Percentiles rank a stretch among this genome's conserved stretches.
Evolutionary conservation across 2,888 invertebrate genomes (phyloP).

Genomic region (Macropis europaea): DNA sequence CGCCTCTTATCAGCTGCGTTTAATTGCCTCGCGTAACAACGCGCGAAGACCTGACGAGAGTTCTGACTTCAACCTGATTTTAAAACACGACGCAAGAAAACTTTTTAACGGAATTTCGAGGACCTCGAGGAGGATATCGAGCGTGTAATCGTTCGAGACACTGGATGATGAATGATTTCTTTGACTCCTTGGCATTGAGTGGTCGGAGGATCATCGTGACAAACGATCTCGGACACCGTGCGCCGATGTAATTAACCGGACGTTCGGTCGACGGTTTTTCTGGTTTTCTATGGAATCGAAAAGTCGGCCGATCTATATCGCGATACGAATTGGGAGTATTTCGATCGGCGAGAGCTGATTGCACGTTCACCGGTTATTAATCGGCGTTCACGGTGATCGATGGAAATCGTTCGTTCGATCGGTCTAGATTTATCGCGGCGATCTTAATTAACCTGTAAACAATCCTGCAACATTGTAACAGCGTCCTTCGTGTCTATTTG

Average conservation of each 20-base stretch:
- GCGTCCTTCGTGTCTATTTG: slow-evolving; percentile 19
- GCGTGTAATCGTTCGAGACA: slow-evolving; percentile 42
- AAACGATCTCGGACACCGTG: slow-evolving; percentile 53
- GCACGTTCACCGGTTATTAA: slow-evolving; percentile 9
- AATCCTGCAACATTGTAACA: neutral
- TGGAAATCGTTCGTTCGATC: slow-evolving; percentile 33
- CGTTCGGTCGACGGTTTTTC: neutral
- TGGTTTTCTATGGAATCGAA: slow-evolving; percentile 3
- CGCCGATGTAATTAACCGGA: slow-evolving; percentile 44
- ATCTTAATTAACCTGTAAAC: slow-evolving; percentile 42
- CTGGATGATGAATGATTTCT: slow-evolving; percentile 52
- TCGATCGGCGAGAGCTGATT: slow-evolving; percentile 15
- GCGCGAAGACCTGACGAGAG: slow-evolving; percentile 5
- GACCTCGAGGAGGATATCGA: too few relatives aligned
- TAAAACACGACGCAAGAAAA: too few relatives aligned
- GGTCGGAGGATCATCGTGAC: slow-evolving; percentile 59
- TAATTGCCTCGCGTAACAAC: slow-evolving; percentile 40
- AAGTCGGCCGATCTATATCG: slow-evolving; percentile 4
- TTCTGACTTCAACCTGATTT: neutral
- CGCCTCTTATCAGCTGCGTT: slow-evolving; percentile 16
- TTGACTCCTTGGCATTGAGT: slow-evolving; percentile 61
- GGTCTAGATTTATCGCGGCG: slow-evolving; percentile 30
- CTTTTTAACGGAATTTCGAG: too few relatives aligned
- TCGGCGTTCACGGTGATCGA: slow-evolving; percentile 32
- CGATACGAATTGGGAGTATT: slow-evolving; percentile 26